Evolutionary conservation across 2,888 invertebrate species (phyloP).

Genomic region (Caenorhabditis panamensis): DNA sequence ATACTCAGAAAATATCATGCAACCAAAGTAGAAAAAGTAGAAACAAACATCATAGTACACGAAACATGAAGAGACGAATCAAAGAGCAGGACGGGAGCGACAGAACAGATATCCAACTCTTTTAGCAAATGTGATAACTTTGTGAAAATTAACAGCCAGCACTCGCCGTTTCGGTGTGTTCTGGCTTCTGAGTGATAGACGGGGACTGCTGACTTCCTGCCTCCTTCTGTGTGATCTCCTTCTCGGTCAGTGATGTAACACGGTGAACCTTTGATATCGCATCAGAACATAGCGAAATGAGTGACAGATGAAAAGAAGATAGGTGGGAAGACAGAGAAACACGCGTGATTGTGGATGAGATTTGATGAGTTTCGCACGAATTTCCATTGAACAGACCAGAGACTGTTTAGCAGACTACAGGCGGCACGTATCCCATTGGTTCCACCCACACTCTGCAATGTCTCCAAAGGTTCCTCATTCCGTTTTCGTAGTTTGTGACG

Average conservation of each 20-base stretch:
- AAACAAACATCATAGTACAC: too few relatives aligned
- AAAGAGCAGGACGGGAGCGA: too few relatives aligned
- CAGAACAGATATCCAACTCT: too few relatives aligned
- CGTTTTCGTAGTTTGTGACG: constrained; percentile 3
- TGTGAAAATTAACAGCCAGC: too few relatives aligned
- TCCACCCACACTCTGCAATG: background rate
- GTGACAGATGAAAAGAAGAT: background rate
- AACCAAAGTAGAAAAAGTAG: too few relatives aligned
- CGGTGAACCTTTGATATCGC: constrained; percentile 18
- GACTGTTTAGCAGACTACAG: background rate
- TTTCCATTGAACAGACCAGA: background rate
- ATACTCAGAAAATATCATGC: too few relatives aligned
- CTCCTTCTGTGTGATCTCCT: constrained; percentile 3
- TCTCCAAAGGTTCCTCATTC: background rate
- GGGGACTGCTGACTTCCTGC: background rate
- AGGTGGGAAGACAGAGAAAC: constrained; percentile 25
- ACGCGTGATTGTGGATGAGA: constrained; percentile 12
- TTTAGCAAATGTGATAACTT: too few relatives aligned
- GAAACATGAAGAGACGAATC: too few relatives aligned
- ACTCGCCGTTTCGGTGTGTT: too few relatives aligned
- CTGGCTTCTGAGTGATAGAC: too few relatives aligned
- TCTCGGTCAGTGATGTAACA: constrained; percentile 34
- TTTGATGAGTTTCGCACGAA: background rate
- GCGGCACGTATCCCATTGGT: background rate
- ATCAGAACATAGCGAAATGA: constrained; percentile 6